phyloP scores from a whole-genome alignment of 2,888 invertebrate species.

The Heteromyza rotundicornis region DNA sequence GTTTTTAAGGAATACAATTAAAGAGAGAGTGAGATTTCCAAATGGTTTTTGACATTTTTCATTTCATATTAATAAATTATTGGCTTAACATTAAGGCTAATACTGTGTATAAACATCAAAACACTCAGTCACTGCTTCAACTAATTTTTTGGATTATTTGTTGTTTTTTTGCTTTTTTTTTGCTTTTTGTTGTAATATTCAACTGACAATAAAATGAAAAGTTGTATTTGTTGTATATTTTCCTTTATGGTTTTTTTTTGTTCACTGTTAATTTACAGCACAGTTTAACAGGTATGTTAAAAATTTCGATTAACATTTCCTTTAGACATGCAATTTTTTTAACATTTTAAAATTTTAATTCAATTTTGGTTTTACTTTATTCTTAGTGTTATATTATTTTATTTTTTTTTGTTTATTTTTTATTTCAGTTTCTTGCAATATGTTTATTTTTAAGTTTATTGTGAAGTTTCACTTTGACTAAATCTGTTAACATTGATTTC shows the following conservation, averaged over 20 bases:
- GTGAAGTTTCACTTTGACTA: conserved; percentile 19
- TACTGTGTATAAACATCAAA: conserved; percentile 12
- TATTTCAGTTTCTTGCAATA: neutral
- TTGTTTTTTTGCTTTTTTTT: too few relatives aligned
- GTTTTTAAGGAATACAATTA: too few relatives aligned
- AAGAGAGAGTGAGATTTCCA: too few relatives aligned
- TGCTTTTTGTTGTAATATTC: too few relatives aligned
- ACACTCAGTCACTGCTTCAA: conserved; percentile 1
- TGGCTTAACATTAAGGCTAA: neutral
- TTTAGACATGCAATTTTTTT: neutral
- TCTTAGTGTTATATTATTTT: conserved; percentile 9
- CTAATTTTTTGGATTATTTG: neutral
- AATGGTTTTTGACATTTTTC: too few relatives aligned
- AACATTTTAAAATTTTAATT: neutral
- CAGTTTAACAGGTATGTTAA: too few relatives aligned
- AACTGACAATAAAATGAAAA: too few relatives aligned
- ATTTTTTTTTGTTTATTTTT: conserved; percentile 23
- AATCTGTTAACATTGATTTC: conserved; percentile 18
- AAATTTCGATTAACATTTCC: too few relatives aligned
- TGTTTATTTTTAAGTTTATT: conserved; percentile 21
- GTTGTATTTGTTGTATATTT: too few relatives aligned
- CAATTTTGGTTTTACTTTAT: conserved; percentile 18
- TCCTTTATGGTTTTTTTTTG: too few relatives aligned
- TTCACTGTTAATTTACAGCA: too few relatives aligned
- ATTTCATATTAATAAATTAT: too few relatives aligned